Percentiles rank a stretch among this genome's conserved stretches.
phyloP scores from a whole-genome alignment of 2,797 vertebrate species.

The Otus scops region DNA sequence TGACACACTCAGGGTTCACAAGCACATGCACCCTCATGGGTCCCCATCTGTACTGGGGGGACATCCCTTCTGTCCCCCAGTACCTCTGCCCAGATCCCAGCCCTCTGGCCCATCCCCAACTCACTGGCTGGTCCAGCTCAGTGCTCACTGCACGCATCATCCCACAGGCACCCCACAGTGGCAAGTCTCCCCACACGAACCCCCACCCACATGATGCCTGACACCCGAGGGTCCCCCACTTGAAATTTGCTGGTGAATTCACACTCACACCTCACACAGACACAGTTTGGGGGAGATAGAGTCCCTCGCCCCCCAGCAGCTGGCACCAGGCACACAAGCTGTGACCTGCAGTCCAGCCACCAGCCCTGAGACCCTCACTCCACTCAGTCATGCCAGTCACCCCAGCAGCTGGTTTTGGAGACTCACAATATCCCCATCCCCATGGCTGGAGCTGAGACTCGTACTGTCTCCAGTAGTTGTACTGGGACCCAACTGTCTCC shows the following conservation, averaged over 20 bases:
- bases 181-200: neutral
- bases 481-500: neutral
- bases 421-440: neutral
- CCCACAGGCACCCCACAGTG: neutral
- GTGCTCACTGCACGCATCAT: neutral
- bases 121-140: too few relatives aligned
- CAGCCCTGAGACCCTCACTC: neutral
- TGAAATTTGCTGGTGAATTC: neutral
- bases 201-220: too few relatives aligned
- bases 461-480: neutral
- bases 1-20: neutral
- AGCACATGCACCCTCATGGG: rapidly evolving
- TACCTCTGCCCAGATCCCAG: neutral
- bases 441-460: neutral
- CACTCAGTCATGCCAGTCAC: neutral
- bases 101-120: neutral
- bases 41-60: neutral
- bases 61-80: neutral
- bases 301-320: too few relatives aligned
- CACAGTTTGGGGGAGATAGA: neutral
- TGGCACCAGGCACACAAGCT: neutral
- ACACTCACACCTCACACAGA: neutral
- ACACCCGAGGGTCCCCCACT: neutral
- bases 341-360: neutral
- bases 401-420: neutral